Conservation (phyloP, 2,113 vertebrate genomes). For the Meleagris gallopavo region DNA sequence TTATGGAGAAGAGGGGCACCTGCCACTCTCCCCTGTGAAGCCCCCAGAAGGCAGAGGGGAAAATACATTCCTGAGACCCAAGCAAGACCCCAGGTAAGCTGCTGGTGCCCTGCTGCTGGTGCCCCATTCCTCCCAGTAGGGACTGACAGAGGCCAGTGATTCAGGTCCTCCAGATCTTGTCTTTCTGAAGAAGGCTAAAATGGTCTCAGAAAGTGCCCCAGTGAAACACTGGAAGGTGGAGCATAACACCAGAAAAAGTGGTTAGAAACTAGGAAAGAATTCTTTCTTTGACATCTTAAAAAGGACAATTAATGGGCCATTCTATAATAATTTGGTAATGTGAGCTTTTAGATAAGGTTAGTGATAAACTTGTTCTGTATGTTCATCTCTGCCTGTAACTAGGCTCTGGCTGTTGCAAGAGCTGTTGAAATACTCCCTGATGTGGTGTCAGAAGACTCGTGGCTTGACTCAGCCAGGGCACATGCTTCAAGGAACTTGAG, state of each 20-base stretch:
- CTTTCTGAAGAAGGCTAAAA: background rate
- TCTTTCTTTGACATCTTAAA: background rate
- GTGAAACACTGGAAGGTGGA: background rate
- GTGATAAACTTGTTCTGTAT: background rate
- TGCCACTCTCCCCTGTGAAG: accelerated
- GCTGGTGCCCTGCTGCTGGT: accelerated
- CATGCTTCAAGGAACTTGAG: accelerated
- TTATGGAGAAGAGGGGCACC: accelerated
- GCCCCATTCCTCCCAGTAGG: accelerated
- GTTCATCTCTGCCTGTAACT: accelerated
- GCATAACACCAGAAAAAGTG: accelerated
- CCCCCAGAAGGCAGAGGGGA: accelerated
- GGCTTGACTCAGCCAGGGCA: background rate
- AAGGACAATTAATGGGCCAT: background rate
- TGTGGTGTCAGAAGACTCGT: background rate
- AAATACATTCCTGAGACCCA: background rate
- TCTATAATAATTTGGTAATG: background rate
- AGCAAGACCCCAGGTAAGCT: background rate
- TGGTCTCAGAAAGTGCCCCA: background rate
- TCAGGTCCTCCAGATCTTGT: accelerated
- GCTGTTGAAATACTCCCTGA: accelerated
- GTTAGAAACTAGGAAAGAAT: background rate
- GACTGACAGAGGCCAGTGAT: background rate
- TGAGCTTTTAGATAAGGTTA: background rate
- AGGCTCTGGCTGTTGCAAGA: background rate